Evolutionary conservation across 2,113 vertebrate species (phyloP).

Genomic region (Varanus komodoensis): DNA sequence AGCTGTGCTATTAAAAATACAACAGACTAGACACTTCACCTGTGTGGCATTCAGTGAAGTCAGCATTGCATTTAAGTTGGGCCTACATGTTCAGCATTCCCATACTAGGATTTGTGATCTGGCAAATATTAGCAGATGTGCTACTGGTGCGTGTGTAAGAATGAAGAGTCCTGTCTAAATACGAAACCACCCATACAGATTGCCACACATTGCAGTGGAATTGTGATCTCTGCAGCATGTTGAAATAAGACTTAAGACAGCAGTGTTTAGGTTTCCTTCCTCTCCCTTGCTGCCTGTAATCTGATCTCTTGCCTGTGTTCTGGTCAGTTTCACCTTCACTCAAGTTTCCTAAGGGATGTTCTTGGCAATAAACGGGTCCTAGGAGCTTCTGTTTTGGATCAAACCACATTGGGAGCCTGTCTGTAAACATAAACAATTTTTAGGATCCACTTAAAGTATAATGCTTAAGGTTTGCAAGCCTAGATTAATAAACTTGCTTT

Average conservation of each 20-base stretch:
- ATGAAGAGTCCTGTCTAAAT: neutral
- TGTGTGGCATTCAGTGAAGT: neutral
- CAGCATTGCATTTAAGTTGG: neutral
- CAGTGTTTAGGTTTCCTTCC: neutral
- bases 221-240: neutral
- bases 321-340: neutral
- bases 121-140: neutral
- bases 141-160: neutral
- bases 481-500: neutral
- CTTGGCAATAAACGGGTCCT: neutral
- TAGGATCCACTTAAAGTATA: neutral
- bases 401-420: neutral
- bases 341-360: neutral
- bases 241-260: neutral
- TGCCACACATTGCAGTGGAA: neutral
- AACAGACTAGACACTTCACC: too few species aligned
- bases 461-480: neutral
- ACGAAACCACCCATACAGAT: neutral
- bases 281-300: neutral
- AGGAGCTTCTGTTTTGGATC: neutral
- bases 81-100: neutral
- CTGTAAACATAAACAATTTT: neutral
- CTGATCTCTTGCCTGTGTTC: neutral
- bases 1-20: neutral
- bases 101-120: neutral